phyloP scores from a whole-genome alignment of 2,797 vertebrate species.

The Huso huso region DNA sequence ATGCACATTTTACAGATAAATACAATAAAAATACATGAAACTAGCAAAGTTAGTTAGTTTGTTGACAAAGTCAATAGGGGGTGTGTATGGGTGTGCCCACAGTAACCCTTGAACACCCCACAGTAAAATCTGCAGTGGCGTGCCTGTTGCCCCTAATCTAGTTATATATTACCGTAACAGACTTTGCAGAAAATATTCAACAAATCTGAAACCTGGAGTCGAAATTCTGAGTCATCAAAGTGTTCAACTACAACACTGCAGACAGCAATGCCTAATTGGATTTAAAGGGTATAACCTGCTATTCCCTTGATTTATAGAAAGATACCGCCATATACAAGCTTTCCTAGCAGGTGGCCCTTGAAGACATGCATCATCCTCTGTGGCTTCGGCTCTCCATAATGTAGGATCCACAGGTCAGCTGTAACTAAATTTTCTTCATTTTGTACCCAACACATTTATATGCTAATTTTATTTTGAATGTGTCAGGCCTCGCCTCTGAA shows the following conservation, averaged over 20 bases:
- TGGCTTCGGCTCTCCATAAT: conserved; percentile 19
- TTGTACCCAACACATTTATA: conserved; percentile 16
- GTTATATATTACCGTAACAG: no score
- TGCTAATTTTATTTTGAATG: conserved; percentile 23
- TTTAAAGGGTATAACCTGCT: neutral
- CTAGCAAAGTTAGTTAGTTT: no score
- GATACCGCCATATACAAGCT: neutral
- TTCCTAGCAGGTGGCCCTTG: neutral
- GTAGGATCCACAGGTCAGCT: conserved; percentile 17
- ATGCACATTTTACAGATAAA: no score
- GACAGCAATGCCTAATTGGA: neutral
- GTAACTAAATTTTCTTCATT: conserved; percentile 16
- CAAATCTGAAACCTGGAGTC: neutral
- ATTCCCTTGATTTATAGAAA: conserved; percentile 1
- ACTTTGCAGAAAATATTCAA: neutral
- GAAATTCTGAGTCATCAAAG: neutral
- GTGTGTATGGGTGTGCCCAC: no score
- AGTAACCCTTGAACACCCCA: no score
- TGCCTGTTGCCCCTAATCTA: no score
- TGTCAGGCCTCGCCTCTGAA: neutral
- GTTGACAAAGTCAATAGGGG: no score
- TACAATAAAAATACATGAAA: no score
- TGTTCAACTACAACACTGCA: neutral
- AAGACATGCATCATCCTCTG: neutral
- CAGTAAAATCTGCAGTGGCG: no score